phyloP scores from a whole-genome alignment of 2,888 invertebrate species.

The Netelia inedita region DNA sequence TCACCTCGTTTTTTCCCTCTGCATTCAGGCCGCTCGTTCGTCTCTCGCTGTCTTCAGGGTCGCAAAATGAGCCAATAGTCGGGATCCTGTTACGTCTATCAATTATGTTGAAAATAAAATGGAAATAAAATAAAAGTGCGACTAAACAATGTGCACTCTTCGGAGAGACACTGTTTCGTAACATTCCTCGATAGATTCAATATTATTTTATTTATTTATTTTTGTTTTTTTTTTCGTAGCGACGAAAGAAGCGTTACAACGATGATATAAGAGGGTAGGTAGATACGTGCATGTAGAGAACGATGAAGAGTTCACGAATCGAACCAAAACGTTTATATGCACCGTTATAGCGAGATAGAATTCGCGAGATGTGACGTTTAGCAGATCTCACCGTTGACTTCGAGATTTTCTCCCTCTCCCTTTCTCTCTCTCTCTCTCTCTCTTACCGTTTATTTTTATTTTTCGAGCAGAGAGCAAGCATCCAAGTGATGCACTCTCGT shows the following conservation, averaged over 20 bases:
- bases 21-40: slow-evolving; percentile 22
- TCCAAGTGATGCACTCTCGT: slow-evolving; percentile 40
- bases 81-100: slow-evolving; percentile 32
- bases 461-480: slow-evolving; percentile 48
- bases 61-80: slow-evolving; percentile 30
- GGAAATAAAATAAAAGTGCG: background rate
- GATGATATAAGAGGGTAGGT: slow-evolving; percentile 7
- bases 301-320: slow-evolving; percentile 41
- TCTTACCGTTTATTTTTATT: slow-evolving; percentile 48
- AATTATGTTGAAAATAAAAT: slow-evolving; percentile 4
- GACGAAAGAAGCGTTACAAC: background rate
- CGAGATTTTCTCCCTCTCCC: slow-evolving; percentile 61
- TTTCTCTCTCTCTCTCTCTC: slow-evolving; percentile 53
- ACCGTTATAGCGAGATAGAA: slow-evolving; percentile 63
- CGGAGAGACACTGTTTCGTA: background rate
- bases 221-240: background rate
- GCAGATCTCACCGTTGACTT: slow-evolving; percentile 71
- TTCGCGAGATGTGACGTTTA: slow-evolving; percentile 72
- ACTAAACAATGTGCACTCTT: background rate
- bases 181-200: background rate
- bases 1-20: slow-evolving; percentile 9
- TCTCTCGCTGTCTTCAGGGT: slow-evolving; percentile 25
- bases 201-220: slow-evolving; percentile 1
- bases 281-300: background rate
- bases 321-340: slow-evolving; percentile 57